Percentiles rank a stretch among this genome's conserved stretches.
Evolutionary conservation across 2,113 vertebrate genomes (phyloP).

Genomic region (Triplophysa siluroides): DNA sequence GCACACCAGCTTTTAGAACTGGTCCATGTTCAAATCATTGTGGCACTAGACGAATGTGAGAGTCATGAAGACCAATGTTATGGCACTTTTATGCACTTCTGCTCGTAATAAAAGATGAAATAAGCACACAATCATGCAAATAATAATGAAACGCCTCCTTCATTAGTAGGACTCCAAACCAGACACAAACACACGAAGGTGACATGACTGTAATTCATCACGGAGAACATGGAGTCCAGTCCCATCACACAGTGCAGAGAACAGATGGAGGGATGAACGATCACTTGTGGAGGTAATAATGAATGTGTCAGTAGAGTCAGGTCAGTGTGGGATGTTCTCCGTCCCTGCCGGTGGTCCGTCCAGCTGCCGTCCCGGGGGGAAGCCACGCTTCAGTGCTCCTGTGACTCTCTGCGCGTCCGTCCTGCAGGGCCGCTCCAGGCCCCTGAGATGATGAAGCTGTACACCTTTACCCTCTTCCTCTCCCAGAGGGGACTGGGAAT

Average conservation of each 20-base stretch:
- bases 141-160: no score
- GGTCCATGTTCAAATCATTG: no score
- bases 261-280: constrained; percentile 48
- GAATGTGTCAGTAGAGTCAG: constrained; percentile 53
- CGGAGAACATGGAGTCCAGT: constrained; percentile 16
- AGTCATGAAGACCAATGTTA: no score
- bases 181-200: constrained; percentile 6
- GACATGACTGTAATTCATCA: neutral
- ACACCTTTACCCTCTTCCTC: neutral
- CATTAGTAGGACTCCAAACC: no score
- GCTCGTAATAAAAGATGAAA: no score
- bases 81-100: no score
- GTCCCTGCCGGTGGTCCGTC: constrained; percentile 37
- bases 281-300: constrained; percentile 54
- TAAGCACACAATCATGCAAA: no score
- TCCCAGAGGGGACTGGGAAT: neutral
- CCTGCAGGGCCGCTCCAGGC: constrained; percentile 8
- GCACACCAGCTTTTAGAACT: no score
- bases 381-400: constrained; percentile 51
- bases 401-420: constrained; percentile 39
- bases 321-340: constrained; percentile 46
- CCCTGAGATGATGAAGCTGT: constrained; percentile 18
- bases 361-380: constrained; percentile 55
- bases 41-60: no score
- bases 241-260: constrained; percentile 38